Conservation (phyloP, 2,113 vertebrate species). For the Beaufortia kweichowensis region DNA sequence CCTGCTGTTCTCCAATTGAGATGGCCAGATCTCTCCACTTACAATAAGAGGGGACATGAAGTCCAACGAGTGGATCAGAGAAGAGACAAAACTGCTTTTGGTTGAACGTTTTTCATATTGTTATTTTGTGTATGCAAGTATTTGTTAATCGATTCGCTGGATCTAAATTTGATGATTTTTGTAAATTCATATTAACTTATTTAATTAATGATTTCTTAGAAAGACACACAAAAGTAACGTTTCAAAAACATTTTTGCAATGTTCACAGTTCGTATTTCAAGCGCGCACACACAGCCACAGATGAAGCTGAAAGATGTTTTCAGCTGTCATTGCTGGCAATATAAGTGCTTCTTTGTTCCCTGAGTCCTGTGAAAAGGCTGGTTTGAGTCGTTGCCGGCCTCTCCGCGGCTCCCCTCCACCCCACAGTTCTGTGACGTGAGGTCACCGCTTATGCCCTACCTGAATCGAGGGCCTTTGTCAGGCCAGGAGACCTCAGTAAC, state of each 20-base stretch:
- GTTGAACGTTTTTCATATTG: not conserved
- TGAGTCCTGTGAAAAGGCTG: conserved; percentile 55
- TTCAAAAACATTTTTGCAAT: not conserved
- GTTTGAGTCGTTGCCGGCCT: conserved; percentile 50
- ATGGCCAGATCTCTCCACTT: conserved; percentile 39
- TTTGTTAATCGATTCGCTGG: too few relatives aligned
- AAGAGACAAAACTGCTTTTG: not conserved
- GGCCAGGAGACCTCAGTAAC: conserved; percentile 4
- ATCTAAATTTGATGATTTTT: too few relatives aligned
- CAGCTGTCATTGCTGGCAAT: conserved; percentile 73
- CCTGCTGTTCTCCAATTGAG: conserved; percentile 51
- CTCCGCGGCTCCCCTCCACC: conserved; percentile 34
- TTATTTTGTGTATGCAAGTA: too few relatives aligned
- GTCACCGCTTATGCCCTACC: conserved; percentile 47
- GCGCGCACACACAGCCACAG: conserved; percentile 44
- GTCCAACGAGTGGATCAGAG: not conserved
- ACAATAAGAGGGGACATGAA: conserved; percentile 36
- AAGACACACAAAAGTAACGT: too few relatives aligned
- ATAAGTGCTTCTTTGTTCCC: conserved; percentile 75
- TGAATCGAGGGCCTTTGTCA: conserved; percentile 49
- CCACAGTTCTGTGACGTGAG: conserved; percentile 38
- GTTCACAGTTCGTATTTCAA: not conserved
- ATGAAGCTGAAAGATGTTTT: conserved; percentile 70
- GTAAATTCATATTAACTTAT: too few relatives aligned
- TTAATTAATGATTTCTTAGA: too few relatives aligned